Base-by-base conservation (phyloP, 92 coral and sea anemone species). In the Phenganax marumi region DNA sequence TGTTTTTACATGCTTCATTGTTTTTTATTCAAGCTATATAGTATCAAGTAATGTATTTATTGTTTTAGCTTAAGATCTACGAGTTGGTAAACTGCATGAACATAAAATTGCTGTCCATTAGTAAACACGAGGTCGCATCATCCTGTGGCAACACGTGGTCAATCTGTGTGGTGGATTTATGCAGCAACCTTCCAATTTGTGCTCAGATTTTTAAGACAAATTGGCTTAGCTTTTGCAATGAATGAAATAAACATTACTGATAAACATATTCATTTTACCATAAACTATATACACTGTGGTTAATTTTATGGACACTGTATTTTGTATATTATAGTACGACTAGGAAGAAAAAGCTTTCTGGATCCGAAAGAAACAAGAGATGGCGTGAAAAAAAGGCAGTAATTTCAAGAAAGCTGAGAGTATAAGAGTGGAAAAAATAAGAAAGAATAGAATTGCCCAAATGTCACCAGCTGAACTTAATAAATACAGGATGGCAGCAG, bases 381-480 rank as follows among this genome's bases (percentile, higher is more conserved):
- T 68, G 85, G 68, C 61, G 52, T 57, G 84, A 51, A 19, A 79
- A 79, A 53, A 58, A 61, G 84, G 73, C 62, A 68, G 58, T 18
- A 21, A 79, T 79, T 79, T 68, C 85, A 70, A 71, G 52, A 70
- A 52, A 51, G 65, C 62, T n/a, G 85, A 82, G 79, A 70, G 69
- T 70, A 55, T 48, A 39, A 68, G 85, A 49, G 79, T 82, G 52
- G 85, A 71, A 70, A 82, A 64, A 52, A 82, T 70, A 50, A 51
- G 85, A 25, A 82, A 82, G 55, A 82, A 71, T 26, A 68, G 85
- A 69, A 77, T 82, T 21, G 60, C 69, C 61, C 18, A 82, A n/a
- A 82, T 82, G 79, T 70, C 85, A 68, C 69, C 78, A 68, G 52
- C 64, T 49, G 70, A 82, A 47, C 79, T 82, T 25, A 50, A 82